Evolutionary conservation across 2,888 invertebrate species (phyloP), one percentile per base, ranked within the genome.

Genomic region (Epirrhoe tristata): DNA sequence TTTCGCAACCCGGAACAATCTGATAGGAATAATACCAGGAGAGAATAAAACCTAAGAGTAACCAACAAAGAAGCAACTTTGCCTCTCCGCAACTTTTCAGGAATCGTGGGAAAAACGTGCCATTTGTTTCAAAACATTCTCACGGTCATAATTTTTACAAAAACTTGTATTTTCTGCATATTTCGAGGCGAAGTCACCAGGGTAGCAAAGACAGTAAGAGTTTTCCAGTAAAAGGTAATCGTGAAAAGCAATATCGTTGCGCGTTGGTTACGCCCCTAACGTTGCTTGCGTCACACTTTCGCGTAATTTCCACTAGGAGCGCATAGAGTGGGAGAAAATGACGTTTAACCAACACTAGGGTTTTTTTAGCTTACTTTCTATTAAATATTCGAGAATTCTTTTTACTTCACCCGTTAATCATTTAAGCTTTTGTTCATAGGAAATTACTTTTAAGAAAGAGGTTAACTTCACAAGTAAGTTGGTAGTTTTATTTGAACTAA

Each of bases 101-200:
- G 55, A 51, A 51, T 36, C 17, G 6, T 50, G 46, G 24, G 24
- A 24, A 14, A 46, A 8, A 31, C 14, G 16, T 34, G 31, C 7
- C 39, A 39, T 59, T 58, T 56, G 0, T 51, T 52, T 39, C 6
- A 48, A 54, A 63, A 55, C 8, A 7, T 8, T 50, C 69, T 54
- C 62, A 63, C 66, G 70, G 67, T 71, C 66, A 76, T 85, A 84
- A 62, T 81, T 70, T 78, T 84, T 85, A 85, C 81, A 88, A 90
- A 91, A 90, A 86, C 87, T 82, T 83, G 83, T 85, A 88, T 88
- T 89, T 91, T 91, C 90, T 91, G 89, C 91, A 90, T 90, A 91
- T 91, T 92, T 90, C 77, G 84, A 84, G 81, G 73, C 76, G 66
- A 59, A 24, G 43, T 31, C 70, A 90, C 88, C 69, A 87, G 88